These are phyloP conservation scores for Phyllostomus hastatus DNA, from an alignment of 2,113 vertebrate species.

Conservation along the genomic window DNA sequence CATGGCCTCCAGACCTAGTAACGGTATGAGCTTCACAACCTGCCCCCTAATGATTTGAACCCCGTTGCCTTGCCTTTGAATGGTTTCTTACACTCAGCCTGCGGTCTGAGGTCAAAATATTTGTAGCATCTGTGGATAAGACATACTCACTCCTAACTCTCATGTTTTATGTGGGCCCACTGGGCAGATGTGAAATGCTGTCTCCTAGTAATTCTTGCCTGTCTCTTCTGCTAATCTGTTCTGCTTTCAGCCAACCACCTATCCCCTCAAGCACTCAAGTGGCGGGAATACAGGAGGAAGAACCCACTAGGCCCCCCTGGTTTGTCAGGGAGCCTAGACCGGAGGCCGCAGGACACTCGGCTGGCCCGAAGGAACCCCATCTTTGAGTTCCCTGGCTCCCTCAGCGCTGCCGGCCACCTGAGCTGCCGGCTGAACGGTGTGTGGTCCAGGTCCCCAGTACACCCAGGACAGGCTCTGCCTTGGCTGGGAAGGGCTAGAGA, in stretches of 20 bases:
- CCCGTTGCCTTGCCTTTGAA: background rate
- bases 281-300: constrained; percentile 94
- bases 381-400: constrained; percentile 89
- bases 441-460: constrained; percentile 41
- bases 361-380: constrained; percentile 85
- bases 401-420: constrained; percentile 76
- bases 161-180: background rate
- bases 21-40: constrained; percentile 81
- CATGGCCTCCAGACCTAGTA: constrained; percentile 80
- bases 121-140: background rate
- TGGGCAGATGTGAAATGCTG: background rate
- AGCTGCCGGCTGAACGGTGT: constrained; percentile 87
- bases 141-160: background rate
- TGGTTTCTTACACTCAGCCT: background rate
- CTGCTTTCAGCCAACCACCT: constrained; percentile 90
- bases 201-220: constrained; percentile 70
- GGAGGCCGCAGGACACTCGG: constrained; percentile 81
- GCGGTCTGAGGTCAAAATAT: background rate
- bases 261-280: constrained; percentile 96
- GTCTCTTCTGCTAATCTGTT: constrained; percentile 29
- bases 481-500: background rate
- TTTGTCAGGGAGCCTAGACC: constrained; percentile 80
- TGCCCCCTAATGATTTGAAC: background rate
- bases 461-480: background rate
- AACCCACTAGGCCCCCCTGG: constrained; percentile 93